Base-by-base conservation (phyloP, 2,888 invertebrate species). In the Phyllotreta cruciferae region DNA sequence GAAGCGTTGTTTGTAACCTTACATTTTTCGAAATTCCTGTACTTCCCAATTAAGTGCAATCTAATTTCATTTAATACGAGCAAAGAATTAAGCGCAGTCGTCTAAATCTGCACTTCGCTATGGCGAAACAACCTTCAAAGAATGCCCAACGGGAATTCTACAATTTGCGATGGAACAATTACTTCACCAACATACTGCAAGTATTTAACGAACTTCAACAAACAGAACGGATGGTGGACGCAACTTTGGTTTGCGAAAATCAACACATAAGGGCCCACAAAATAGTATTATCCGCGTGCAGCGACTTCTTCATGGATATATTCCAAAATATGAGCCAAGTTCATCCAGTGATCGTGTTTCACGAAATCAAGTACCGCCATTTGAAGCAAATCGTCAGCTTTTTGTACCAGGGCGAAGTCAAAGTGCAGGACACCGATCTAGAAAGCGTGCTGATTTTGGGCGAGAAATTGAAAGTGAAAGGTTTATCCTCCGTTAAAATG, bases 81-180 rank as follows among this genome's bases (percentile, higher is more conserved):
- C 24, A 24, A 3, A 24, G 1, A 24, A 24, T 24, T 24, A 24
- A 24, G 4, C 24, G 24, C 24, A 24, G 2, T 24, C 24, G 24
- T 24, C 24, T 24, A 24, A 24, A 24, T 24, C 24, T 24, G 4
- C 24, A 24, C 4, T 24, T 24, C 1, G 24, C 24, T 24, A 24
- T 24, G 24, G 24, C 24, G 2, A 24, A 24, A 24, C 24, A 24
- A 24, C 24, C 50, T 50, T 11, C 44, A 34, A 65, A 45, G 39
- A 44, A 49, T 49, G 39, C 56, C 5, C 55, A 58, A 45, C 60
- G 66, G 5, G 67, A 70, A 52, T 66, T 67, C 37, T 83, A 82
- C 66, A 83, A 82, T 73, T 73, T 84, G 52, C 79, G 82, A 70
- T 84, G 84, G 84, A 84, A 83, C 67, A 83, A 82, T 70, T 83